A percentile compares a stretch with the other conserved stretches of the same genome.
phyloP scores from a whole-genome alignment of 2,888 invertebrate species.

The Ophonus ardosiacus region DNA sequence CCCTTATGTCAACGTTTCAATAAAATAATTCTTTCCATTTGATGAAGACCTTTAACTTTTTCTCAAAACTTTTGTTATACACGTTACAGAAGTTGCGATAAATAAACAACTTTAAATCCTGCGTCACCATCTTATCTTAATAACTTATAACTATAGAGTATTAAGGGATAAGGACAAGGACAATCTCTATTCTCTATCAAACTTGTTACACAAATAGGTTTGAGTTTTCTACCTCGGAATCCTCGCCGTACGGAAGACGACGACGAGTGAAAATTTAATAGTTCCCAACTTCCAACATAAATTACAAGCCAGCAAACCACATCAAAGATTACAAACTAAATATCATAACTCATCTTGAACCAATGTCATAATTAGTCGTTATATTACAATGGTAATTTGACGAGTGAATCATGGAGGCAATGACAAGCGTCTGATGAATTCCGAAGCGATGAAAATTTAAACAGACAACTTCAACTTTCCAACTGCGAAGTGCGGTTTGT shows the following conservation, averaged over 20 bases:
- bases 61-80: too few species aligned
- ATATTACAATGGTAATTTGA: conserved; percentile 25
- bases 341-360: conserved; percentile 5
- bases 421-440: conserved; percentile 15
- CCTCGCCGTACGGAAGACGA: not conserved
- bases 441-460: conserved; percentile 44
- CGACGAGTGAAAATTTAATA: not conserved
- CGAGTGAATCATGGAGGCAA: not conserved
- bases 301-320: not conserved
- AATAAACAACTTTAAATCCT: too few species aligned
- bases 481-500: conserved; percentile 36
- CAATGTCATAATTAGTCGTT: conserved; percentile 7
- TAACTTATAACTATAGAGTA: too few species aligned
- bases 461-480: conserved; percentile 36
- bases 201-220: too few species aligned
- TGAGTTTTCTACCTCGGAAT: too few species aligned
- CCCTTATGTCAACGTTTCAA: too few species aligned
- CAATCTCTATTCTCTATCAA: too few species aligned
- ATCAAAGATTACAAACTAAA: conserved; percentile 25
- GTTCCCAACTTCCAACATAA: not conserved
- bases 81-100: too few species aligned
- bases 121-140: too few species aligned
- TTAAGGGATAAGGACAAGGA: too few species aligned
- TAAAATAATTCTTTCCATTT: too few species aligned
- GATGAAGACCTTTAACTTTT: too few species aligned